Evolutionary conservation across 1,140 invertebrate genomes (phyloP), one percentile per base, ranked within the genome.

Genomic region (Scaptomyza montana): DNA sequence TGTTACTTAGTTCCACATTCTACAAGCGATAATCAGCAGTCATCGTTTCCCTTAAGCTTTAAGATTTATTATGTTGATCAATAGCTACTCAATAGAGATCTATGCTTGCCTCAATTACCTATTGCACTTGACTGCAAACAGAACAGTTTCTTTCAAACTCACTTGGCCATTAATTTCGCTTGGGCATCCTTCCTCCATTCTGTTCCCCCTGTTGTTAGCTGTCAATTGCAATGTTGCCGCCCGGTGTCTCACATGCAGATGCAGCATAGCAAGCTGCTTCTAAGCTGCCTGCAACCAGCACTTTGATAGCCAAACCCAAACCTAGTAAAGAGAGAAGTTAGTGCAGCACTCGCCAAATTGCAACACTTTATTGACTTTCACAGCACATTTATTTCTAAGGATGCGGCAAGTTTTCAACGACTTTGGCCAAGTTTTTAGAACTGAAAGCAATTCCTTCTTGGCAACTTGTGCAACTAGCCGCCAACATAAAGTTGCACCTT

Each of bases 361-460:
- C 78, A 87, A 87, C 78, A 82, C 82, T 86, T 87, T 82, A 86
- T 86, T 86, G 82, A 86, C 82, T 86, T 86, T 86, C 82, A 78
- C 82, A 87, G 82, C 82, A 76, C 82, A 86, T 86, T 86, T 86
- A 86, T 87, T 86, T 77, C 78, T 69, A 63, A 47, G 36, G 10
- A 19, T 12, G 39, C 30, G 43, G 62, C 70, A 86, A 86, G 62
- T 86, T 86, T 78, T 86, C 82, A 86, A 86, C 82, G 82, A 86
- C 82, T 86, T 86, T 77, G 82, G 69, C 80, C 77, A 86, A 86
- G 70, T 86, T 86, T 25, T 36, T 87, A 74, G 63, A 82, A 78
- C 78, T 76, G 78, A 86, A 84, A 69, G 56, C 53, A 70, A 77
- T 75, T 82, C 71, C 33, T 36, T 36, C 57, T 39, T 25, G 53